Evolutionary conservation across 2,888 invertebrate genomes (phyloP).

Genomic region (Parochlus steinenii): DNA sequence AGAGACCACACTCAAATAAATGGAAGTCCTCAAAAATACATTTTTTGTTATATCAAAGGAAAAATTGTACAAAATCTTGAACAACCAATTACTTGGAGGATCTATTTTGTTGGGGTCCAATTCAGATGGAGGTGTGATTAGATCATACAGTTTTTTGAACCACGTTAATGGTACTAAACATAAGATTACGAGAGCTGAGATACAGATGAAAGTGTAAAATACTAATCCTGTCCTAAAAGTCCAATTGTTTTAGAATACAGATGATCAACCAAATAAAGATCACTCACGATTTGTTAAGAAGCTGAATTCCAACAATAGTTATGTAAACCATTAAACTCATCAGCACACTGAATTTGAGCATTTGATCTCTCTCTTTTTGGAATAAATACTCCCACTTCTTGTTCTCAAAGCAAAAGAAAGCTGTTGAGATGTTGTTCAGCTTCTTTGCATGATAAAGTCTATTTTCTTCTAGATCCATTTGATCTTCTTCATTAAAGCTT

Average conservation of each 20-base stretch:
- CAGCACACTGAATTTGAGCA: slow-evolving; percentile 67
- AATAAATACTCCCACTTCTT: slow-evolving; percentile 53
- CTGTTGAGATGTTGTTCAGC: slow-evolving; percentile 24
- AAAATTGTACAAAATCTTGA: slow-evolving; percentile 40
- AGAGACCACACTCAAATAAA: slow-evolving; percentile 50
- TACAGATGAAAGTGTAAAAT: slow-evolving; percentile 32
- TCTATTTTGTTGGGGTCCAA: slow-evolving; percentile 14
- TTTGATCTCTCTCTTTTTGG: slow-evolving; percentile 57
- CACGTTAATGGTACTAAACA: slow-evolving; percentile 52
- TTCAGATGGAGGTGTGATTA: slow-evolving; percentile 18
- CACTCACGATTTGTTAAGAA: slow-evolving; percentile 33
- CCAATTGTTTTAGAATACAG: not conserved
- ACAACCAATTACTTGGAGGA: slow-evolving; percentile 33
- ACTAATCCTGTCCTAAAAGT: slow-evolving; percentile 22
- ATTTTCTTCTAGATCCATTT: slow-evolving; percentile 1
- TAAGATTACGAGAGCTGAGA: slow-evolving; percentile 33
- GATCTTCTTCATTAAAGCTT: slow-evolving; percentile 7
- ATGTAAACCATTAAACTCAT: slow-evolving; percentile 41
- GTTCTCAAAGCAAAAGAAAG: slow-evolving; percentile 45
- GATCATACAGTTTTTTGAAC: slow-evolving; percentile 57
- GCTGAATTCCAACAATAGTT: slow-evolving; percentile 42
- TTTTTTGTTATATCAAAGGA: slow-evolving; percentile 46
- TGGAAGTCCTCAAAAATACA: slow-evolving; percentile 39
- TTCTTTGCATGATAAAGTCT: slow-evolving; percentile 5
- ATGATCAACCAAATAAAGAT: not conserved